Evolutionary conservation across 2,113 vertebrate genomes (phyloP).

Genomic region (Grallaria varia): DNA sequence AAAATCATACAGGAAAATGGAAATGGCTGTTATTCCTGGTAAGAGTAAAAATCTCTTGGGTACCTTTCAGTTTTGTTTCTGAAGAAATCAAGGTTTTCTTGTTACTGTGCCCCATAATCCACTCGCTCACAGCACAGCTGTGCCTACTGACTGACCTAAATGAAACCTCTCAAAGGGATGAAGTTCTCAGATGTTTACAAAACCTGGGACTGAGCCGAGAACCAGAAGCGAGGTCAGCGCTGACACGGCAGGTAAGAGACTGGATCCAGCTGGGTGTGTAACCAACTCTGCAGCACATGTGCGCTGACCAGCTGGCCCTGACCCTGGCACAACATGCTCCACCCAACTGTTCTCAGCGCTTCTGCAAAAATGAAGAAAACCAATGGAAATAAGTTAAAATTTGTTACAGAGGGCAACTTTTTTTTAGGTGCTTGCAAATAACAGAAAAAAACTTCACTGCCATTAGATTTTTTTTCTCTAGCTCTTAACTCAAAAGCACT

Average conservation of each 20-base stretch:
- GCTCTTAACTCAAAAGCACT: background rate
- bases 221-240: background rate
- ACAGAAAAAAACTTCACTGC: background rate
- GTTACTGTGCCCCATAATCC: background rate
- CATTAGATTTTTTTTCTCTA: background rate
- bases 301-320: background rate
- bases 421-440: background rate
- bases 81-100: background rate
- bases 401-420: background rate
- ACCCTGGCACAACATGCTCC: background rate
- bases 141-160: background rate
- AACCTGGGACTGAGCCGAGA: background rate
- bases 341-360: background rate
- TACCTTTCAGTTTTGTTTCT: background rate
- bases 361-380: background rate
- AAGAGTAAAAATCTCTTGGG: background rate
- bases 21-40: background rate
- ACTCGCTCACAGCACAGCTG: background rate
- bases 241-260: background rate
- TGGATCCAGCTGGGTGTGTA: rapidly evolving
- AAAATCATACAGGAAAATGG: background rate
- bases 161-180: background rate
- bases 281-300: rapidly evolving
- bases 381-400: background rate
- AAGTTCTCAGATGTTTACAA: background rate